Base-by-base conservation (phyloP, 53 echinoderm and acorn worm species). In the Antedon mediterranea region DNA sequence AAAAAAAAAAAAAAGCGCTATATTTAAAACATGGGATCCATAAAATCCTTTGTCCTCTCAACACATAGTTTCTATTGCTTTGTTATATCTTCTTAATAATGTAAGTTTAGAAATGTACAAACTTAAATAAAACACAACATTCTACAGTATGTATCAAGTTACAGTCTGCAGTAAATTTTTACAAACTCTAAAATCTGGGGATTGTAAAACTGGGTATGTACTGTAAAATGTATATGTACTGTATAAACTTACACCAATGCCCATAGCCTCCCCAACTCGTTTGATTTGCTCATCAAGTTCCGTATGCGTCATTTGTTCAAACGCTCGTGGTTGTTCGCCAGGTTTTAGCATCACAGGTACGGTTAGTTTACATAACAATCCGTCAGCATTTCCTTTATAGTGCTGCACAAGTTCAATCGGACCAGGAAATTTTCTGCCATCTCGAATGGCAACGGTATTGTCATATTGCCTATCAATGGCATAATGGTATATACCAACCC, bases 391-490 rank as follows among this genome's bases (percentile, higher is more conserved):
- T 9, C 73, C 80, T 78, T 93, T 86, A 42, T 98, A 90, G 81
- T 98, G 92, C 14, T 80, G 31, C 0, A 89, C 83, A 29, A 98
- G 92, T 77, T 98, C 98, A 9, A 98, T 81, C 37, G 98, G 92
- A 28, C 98, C 98, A 1, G 76, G 31, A 73, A 98, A 98, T 43
- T 84, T 83, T 80, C 90, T 93, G 28, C 98, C 98, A 76, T 98
- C 98, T 72, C 92, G 90, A 81, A 98, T 98, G 34, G 98, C 98
- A 5, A 98, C 91, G 18, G 84, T 86, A 26, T 92, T 92, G 72
- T 90, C 91, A 43, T 92, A 86, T 57, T 98, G 92, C 3, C 90
- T 76, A 83, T 98, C 90, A 30, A 98, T 90, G 77, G 91, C 87
- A 26, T 98, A 98, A 76, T 98, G 98, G 88, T 92, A 98, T 71